Evolutionary conservation across 2,797 vertebrate species (phyloP).

Genomic region (Acipenser transmontanus): DNA sequence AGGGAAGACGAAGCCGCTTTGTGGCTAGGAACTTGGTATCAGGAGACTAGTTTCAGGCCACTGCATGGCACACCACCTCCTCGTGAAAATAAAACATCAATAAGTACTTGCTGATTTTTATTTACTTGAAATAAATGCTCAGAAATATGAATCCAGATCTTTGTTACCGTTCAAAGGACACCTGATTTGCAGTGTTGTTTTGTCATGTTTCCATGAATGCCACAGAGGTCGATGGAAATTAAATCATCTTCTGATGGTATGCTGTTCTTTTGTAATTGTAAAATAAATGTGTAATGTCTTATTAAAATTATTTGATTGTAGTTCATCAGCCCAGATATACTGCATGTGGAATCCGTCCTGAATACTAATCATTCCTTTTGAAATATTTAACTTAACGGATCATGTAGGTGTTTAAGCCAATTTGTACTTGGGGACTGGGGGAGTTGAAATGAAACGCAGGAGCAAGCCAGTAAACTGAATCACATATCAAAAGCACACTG

Average conservation of each 20-base stretch:
- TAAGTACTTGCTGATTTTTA: background rate
- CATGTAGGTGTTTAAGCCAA: too few species aligned
- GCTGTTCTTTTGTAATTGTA: constrained; percentile 25
- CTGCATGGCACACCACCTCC: too few species aligned
- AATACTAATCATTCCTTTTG: background rate
- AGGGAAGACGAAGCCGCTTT: too few species aligned
- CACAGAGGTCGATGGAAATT: constrained; percentile 20
- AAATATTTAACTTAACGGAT: too few species aligned
- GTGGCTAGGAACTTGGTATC: too few species aligned
- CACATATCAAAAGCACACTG: too few species aligned
- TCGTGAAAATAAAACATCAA: background rate
- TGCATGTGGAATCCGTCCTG: background rate
- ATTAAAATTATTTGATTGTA: background rate
- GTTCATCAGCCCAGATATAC: background rate
- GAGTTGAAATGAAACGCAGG: too few species aligned
- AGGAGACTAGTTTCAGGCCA: too few species aligned
- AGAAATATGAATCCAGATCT: background rate
- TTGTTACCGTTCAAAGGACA: constrained; percentile 16
- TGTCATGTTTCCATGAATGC: constrained; percentile 19
- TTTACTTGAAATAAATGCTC: background rate
- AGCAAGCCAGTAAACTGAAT: too few species aligned
- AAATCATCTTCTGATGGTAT: constrained; percentile 26
- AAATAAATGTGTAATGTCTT: constrained; percentile 24
- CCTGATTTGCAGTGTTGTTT: constrained; percentile 15
- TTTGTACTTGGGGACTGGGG: too few species aligned